Evolutionary conservation across 2,113 vertebrate genomes (phyloP).

Genomic region (Ctenomys sociabilis): DNA sequence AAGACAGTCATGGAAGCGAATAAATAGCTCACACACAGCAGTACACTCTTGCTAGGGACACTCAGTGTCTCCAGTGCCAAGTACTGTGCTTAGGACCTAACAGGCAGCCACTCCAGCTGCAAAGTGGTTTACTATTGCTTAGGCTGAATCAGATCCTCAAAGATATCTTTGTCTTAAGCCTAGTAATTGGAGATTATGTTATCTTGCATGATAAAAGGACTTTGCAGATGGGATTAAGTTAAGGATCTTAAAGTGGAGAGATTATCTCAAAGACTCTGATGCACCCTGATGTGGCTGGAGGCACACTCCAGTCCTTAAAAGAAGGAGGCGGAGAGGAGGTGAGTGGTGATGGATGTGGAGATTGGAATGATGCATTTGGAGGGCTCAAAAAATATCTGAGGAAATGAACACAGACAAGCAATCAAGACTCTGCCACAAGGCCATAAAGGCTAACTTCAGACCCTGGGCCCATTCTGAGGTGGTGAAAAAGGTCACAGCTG

Average conservation of each 20-base stretch:
- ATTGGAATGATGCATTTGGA: too few relatives aligned
- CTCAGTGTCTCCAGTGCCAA: neutral
- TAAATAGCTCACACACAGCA: neutral
- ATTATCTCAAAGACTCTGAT: neutral
- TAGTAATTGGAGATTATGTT: neutral
- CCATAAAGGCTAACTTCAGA: neutral
- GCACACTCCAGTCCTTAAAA: neutral
- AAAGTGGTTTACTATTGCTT: neutral
- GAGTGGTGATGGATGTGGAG: neutral
- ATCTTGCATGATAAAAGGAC: neutral
- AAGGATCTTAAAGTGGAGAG: neutral
- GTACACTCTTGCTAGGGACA: neutral
- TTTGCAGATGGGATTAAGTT: neutral
- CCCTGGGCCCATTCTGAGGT: neutral
- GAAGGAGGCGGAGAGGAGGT: neutral
- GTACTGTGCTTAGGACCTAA: neutral
- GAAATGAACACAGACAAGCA: neutral
- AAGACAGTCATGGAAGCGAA: neutral
- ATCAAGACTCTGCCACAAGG: neutral
- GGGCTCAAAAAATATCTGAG: neutral
- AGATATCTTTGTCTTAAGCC: neutral
- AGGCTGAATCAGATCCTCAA: neutral
- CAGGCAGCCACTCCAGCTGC: neutral
- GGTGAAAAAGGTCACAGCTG: neutral
- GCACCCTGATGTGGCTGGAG: neutral